Conservation (phyloP, 2,888 invertebrate species). For the Drosophila longiperda region DNA sequence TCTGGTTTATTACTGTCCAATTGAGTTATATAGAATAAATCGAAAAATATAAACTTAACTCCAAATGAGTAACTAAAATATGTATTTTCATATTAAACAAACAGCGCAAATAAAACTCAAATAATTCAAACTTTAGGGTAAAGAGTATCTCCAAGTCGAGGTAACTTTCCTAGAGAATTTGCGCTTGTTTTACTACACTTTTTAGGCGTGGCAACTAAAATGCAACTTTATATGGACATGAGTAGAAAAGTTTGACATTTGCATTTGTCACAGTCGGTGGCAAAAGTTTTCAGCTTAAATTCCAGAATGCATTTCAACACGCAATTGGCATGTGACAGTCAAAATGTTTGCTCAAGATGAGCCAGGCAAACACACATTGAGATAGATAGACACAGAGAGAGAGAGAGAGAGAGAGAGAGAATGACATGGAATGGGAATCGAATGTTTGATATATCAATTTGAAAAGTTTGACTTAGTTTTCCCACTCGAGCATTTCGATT, state of each 20-base stretch:
- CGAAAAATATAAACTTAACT: too few species aligned
- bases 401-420: background rate
- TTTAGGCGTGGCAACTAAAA: constrained; percentile 26
- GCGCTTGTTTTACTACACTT: constrained; percentile 44
- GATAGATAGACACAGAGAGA: background rate
- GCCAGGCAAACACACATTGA: constrained; percentile 26
- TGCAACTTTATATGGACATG: constrained; percentile 19
- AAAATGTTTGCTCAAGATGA: constrained; percentile 66
- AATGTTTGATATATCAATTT: constrained; percentile 81
- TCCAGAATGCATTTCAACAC: constrained; percentile 76
- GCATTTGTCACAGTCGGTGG: constrained; percentile 72
- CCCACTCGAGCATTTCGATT: constrained; percentile 69
- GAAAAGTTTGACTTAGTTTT: constrained; percentile 79
- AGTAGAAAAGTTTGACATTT: constrained; percentile 71
- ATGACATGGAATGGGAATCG: constrained; percentile 59
- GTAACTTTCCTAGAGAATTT: background rate
- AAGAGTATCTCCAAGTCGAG: background rate
- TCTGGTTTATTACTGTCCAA: too few species aligned
- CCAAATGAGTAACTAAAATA: too few species aligned
- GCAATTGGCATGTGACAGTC: constrained; percentile 78
- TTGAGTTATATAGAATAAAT: too few species aligned
- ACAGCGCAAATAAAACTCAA: too few species aligned
- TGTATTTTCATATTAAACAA: too few species aligned
- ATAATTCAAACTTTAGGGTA: background rate
- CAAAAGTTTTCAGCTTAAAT: constrained; percentile 79